phyloP scores from a whole-genome alignment of 2,888 invertebrate genomes.

The Lasius fuliginosus region DNA sequence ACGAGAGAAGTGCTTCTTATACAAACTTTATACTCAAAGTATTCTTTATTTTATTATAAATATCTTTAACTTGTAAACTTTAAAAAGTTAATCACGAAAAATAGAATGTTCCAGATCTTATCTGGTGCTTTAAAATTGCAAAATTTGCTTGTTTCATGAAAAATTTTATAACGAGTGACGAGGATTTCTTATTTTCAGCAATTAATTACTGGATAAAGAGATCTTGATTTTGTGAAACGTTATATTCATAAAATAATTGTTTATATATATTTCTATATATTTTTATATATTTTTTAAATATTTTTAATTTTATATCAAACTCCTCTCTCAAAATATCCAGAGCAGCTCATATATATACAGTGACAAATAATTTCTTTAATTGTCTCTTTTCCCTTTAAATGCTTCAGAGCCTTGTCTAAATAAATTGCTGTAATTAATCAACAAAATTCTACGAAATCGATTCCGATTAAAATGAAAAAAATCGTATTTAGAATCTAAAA shows the following conservation, averaged over 20 bases:
- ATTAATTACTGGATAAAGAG: background rate
- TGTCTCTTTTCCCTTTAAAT: background rate
- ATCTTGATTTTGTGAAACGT: background rate
- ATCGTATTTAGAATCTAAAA: background rate
- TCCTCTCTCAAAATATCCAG: background rate
- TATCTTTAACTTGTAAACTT: background rate
- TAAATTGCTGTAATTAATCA: slow-evolving; percentile 5
- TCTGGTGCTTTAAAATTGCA: background rate
- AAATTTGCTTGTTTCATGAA: background rate
- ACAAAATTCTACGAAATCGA: background rate
- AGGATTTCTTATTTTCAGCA: background rate
- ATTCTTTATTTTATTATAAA: slow-evolving; percentile 5
- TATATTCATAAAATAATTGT: no score
- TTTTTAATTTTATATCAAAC: no score
- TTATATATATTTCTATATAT: no score
- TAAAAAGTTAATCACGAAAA: slow-evolving; percentile 7
- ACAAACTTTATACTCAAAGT: slow-evolving; percentile 5
- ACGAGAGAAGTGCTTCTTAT: background rate
- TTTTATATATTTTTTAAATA: no score
- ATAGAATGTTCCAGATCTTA: background rate
- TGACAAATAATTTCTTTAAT: background rate
- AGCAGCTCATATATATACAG: background rate
- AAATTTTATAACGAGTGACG: background rate
- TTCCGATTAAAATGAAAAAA: background rate
- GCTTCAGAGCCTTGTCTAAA: background rate